Evolutionary conservation across 2,113 vertebrate species (phyloP).

Genomic region (Uria lomvia): DNA sequence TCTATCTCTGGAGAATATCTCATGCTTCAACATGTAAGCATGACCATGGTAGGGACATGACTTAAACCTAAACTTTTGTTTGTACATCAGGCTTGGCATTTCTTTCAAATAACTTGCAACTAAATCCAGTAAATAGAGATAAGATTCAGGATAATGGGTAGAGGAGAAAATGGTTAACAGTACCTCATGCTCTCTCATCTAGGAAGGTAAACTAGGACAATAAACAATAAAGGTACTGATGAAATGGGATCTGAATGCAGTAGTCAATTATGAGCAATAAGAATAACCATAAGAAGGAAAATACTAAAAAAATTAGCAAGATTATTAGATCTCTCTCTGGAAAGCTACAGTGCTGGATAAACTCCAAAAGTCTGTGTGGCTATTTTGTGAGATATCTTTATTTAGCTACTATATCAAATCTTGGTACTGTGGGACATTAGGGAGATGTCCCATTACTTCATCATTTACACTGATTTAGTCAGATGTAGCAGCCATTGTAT

Average conservation of each 20-base stretch:
- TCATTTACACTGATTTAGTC: neutral
- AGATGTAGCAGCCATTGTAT: neutral
- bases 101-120: neutral
- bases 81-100: neutral
- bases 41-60: neutral
- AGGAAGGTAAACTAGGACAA: neutral
- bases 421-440: neutral
- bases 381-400: neutral
- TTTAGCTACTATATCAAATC: neutral
- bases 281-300: neutral
- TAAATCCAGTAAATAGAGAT: neutral
- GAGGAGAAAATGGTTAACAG: neutral
- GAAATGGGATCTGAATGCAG: neutral
- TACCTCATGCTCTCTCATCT: neutral
- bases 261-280: neutral
- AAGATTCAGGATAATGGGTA: neutral
- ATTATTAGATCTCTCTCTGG: neutral
- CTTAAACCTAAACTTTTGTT: neutral
- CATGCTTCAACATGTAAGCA: fast-evolving
- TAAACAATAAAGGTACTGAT: neutral
- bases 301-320: neutral
- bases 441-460: neutral
- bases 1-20: neutral
- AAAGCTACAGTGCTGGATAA: neutral
- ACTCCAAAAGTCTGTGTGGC: neutral